Evolutionary conservation across 1,140 invertebrate species (phyloP).

Genomic region (Lanistes nyassanus): DNA sequence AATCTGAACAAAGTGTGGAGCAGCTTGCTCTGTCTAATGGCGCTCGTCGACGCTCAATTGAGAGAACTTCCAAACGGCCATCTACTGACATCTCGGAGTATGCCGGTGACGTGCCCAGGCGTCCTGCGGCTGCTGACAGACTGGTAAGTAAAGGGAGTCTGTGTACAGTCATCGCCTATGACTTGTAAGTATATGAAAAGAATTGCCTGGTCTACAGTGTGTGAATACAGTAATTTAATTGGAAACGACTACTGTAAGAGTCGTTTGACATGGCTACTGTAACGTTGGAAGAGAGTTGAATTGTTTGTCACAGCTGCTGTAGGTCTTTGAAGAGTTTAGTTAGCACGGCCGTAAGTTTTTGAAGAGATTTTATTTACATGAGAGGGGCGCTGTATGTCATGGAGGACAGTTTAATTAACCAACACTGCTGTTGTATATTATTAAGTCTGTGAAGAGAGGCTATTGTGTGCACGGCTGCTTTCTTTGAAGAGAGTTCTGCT

Average conservation of each 20-base stretch:
- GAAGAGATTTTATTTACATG: too few relatives aligned
- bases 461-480: too few relatives aligned
- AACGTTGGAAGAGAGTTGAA: neutral
- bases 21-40: too few relatives aligned
- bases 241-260: neutral
- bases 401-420: too few relatives aligned
- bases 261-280: neutral
- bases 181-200: too few relatives aligned
- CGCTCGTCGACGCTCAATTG: neutral
- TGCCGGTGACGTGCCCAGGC: neutral
- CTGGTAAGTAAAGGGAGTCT: conserved; percentile 16
- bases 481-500: too few relatives aligned
- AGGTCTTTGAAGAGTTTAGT: neutral
- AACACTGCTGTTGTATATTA: too few relatives aligned
- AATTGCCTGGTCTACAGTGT: too few relatives aligned
- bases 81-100: neutral
- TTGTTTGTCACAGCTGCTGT: neutral
- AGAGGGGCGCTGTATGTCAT: too few relatives aligned
- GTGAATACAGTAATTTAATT: neutral
- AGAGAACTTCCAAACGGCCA: neutral
- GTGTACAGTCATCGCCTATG: too few relatives aligned
- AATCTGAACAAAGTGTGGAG: neutral
- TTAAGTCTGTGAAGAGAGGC: too few relatives aligned
- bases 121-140: conserved; percentile 19
- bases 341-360: too few relatives aligned